A percentile compares a stretch with the other conserved stretches of the same genome.
phyloP scores from a whole-genome alignment of 2,888 invertebrate species.

The Orthosia gracilis region DNA sequence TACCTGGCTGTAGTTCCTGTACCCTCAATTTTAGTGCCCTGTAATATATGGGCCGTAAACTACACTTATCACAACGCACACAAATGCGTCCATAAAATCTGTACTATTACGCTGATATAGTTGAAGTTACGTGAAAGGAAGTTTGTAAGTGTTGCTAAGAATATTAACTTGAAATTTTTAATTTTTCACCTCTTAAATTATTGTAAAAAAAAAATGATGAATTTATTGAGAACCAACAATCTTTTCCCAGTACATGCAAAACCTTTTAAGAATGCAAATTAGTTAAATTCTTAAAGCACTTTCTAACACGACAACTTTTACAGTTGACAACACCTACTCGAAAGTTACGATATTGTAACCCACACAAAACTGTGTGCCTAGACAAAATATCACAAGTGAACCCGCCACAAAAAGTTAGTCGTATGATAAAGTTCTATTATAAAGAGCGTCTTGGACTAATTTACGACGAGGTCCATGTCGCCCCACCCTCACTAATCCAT shows the following conservation, averaged over 20 bases:
- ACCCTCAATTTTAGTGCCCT: conserved; percentile 79
- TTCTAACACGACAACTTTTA: conserved; percentile 33
- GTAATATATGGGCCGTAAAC: conserved; percentile 85
- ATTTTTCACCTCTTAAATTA: not conserved
- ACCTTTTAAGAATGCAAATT: conserved; percentile 49
- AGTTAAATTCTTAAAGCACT: conserved; percentile 36
- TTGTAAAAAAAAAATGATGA: conserved; percentile 1
- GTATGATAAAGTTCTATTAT: conserved; percentile 85
- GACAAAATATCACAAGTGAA: conserved; percentile 58
- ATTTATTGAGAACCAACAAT: conserved; percentile 22
- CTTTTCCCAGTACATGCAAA: conserved; percentile 44
- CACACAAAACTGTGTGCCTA: conserved; percentile 22
- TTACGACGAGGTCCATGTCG: conserved; percentile 82
- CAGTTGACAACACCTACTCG: conserved; percentile 23
- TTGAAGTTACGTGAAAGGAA: conserved; percentile 44
- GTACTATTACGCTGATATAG: conserved; percentile 51
- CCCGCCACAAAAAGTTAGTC: conserved; percentile 63
- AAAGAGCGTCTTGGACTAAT: conserved; percentile 85
- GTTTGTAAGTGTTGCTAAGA: conserved; percentile 40
- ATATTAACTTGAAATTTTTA: not conserved
- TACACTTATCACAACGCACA: conserved; percentile 84
- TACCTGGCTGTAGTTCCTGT: conserved; percentile 65
- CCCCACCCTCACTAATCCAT: conserved; percentile 88
- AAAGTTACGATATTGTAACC: conserved; percentile 28
- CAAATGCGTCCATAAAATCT: conserved; percentile 80